Evolutionary conservation across 2,113 vertebrate genomes (phyloP), one percentile per base, ranked within the genome.

Genomic region (Miniopterus natalensis): DNA sequence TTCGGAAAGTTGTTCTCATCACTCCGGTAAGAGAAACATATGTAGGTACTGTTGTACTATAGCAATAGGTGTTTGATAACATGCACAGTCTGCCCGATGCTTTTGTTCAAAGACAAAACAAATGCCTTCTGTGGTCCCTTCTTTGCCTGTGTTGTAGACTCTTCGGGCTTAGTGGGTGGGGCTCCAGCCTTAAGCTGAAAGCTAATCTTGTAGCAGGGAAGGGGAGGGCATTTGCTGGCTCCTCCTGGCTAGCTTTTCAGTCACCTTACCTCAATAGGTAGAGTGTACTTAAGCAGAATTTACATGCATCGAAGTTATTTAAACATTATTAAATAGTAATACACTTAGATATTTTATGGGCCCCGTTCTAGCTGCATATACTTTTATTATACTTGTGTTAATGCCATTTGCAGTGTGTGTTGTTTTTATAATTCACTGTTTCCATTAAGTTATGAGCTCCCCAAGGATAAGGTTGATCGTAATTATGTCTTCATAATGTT

Each of bases 1-100:
- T 98, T 99, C 25, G 99, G 99, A 31, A 99, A 98, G 68, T 96
- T 99, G 84, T 99, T 99, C 97, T 99, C 99, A 0, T 99, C 98
- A 21, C 98, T 99, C 85, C 99, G 99, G 99, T 99, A 99, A 98
- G 97, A 94, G 63, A 4, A 6, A 27, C 4, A 3, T 3, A 3
- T 4, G 2, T 11, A 17, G 12, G 40, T 55, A 2, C 0, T 23
- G 1, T 29, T 27, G 27, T 61, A 10, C 9, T 6, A 12, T n/a
- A 20, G 73, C 20, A 11, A 0, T 17, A 1, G 17, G 42, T 40
- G 5, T 53, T 59, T 74, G 55, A 51, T 40, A 49, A 4, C 42
- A 17, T 17, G 18, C 8, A 36, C 6, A 10, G 2, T 47, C n/a
- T 53, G 74, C 6, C 51, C 2, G 3, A 6, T 59, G 40, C 51